Evolutionary conservation across 2,113 vertebrate species (phyloP).

Genomic region (Labeo rohita): DNA sequence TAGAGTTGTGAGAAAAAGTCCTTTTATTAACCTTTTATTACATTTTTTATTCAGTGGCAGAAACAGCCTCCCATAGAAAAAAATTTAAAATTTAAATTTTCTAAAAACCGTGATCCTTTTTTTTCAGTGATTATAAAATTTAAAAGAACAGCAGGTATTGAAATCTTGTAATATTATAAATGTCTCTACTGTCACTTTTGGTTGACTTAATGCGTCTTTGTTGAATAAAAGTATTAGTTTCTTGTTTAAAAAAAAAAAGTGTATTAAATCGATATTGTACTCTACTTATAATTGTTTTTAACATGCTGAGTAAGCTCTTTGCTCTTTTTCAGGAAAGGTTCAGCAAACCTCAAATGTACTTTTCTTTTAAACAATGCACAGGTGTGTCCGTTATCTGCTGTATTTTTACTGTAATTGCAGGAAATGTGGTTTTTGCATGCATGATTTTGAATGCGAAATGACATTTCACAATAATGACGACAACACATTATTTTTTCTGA

Average conservation of each 20-base stretch:
- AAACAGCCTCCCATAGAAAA: too few species aligned
- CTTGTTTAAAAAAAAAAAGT: neutral
- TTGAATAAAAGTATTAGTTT: neutral
- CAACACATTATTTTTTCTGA: neutral
- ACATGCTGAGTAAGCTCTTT: neutral
- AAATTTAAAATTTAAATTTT: too few species aligned
- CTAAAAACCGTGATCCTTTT: too few species aligned
- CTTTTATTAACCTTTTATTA: too few species aligned
- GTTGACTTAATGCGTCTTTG: neutral
- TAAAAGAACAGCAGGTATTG: neutral
- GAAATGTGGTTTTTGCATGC: neutral
- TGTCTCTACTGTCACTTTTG: neutral
- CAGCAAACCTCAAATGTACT: neutral
- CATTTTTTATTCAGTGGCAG: too few species aligned
- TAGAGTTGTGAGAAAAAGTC: too few species aligned
- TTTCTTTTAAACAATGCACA: neutral
- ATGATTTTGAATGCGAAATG: neutral
- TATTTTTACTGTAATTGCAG: neutral
- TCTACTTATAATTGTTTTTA: too few species aligned
- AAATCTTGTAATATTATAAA: neutral
- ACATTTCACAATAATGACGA: conserved; percentile 11
- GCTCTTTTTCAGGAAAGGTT: neutral
- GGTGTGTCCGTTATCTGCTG: neutral
- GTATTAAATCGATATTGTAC: too few species aligned
- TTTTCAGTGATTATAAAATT: too few species aligned